A percentile compares a stretch with the other conserved stretches of the same genome.
Conservation (phyloP, 2,888 invertebrate genomes). For the Synanthedon formicaeformis region DNA sequence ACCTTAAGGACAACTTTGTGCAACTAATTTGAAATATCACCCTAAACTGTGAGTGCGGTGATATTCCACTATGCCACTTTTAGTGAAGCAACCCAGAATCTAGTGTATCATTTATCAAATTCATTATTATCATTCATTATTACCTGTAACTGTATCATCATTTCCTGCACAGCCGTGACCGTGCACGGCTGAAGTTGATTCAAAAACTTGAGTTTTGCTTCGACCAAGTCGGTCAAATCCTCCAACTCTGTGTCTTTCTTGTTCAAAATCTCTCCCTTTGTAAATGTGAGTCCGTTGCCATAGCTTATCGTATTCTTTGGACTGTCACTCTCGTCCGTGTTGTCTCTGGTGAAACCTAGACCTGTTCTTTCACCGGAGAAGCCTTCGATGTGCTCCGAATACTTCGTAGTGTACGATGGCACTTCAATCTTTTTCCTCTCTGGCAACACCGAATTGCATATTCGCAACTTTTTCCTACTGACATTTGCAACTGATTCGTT, state of each 20-base stretch:
- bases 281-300: conserved; percentile 58
- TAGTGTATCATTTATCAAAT: too few relatives aligned
- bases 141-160: conserved; percentile 72
- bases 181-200: conserved; percentile 52
- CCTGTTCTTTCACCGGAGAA: conserved; percentile 58
- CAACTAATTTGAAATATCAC: too few relatives aligned
- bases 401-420: conserved; percentile 56
- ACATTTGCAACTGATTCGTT: conserved; percentile 31
- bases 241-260: conserved; percentile 48
- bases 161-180: conserved; percentile 66
- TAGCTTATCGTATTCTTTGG: conserved; percentile 49
- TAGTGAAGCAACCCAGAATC: too few relatives aligned
- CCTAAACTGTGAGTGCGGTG: too few relatives aligned
- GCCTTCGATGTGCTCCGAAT: conserved; percentile 55
- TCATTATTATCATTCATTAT: conserved; percentile 4
- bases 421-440: conserved; percentile 36
- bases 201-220: conserved; percentile 66
- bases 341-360: conserved; percentile 52
- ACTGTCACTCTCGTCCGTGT: conserved; percentile 16
- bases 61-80: too few relatives aligned
- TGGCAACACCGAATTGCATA: conserved; percentile 54
- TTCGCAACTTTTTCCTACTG: conserved; percentile 48
- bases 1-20: too few relatives aligned
- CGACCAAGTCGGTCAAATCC: conserved; percentile 47
- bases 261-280: conserved; percentile 64